Evolutionary conservation across 2,888 invertebrate genomes (phyloP), one percentile per base, ranked within the genome.

Genomic region (Phragmatobia fuliginosa): DNA sequence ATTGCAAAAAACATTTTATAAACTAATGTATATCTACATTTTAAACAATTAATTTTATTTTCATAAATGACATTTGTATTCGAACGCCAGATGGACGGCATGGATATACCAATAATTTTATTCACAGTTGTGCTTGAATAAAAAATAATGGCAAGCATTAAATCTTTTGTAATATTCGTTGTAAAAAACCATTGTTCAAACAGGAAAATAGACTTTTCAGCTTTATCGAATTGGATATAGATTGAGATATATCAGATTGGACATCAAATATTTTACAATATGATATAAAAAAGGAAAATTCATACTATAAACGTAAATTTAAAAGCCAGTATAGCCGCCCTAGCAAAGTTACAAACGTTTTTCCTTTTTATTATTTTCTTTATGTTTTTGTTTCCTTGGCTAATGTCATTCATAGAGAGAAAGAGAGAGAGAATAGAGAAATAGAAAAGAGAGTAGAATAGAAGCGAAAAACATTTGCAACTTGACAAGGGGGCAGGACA

Each of bases 51-150:
- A 75, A 72, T 81, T 83, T 82, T 73, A 83, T 84, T 86, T 82
- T 77, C 75, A 77, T 75, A 78, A 80, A 82, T 80, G 78, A 73
- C 78, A 75, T 71, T 80, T 67, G 77, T 74, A 81, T 78, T 77
- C 81, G 75, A 70, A 76, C 73, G 81, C 83, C 88, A 87, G 85
- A 82, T 87, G 87, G 76, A 83, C 80, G 78, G 80, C 82, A 85
- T 85, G 84, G 86, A 89, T 86, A 86, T 86, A 80, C 82, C 85
- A 82, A 86, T 88, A 81, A 85, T 87, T 86, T 83, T 80, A 82
- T 82, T 79, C 75, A 70, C 71, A 78, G 77, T 75, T 76, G 76
- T 67, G 65, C 60, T 69, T 67, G 49, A 38, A 71, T 68, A 60
- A 65, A 67, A 66, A 69, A 41, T 67, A 66, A 71, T 65, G 52